Conservation (phyloP, 2,888 invertebrate species). For the Stenotaenia linearis region DNA sequence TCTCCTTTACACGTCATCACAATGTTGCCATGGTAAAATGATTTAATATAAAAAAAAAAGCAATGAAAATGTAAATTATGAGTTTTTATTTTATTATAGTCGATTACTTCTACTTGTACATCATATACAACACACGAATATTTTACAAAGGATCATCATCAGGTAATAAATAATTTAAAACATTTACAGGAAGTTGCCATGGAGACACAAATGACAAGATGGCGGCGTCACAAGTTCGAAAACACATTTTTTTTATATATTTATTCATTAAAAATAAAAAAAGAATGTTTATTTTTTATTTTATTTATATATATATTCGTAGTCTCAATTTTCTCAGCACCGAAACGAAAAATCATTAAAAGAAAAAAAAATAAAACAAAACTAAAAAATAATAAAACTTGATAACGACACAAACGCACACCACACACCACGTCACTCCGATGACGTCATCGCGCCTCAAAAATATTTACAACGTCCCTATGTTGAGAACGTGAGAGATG, state of each 20-base stretch:
- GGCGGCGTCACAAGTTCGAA: neutral
- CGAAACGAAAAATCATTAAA: neutral
- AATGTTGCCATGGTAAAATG: neutral
- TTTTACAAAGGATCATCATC: conserved; percentile 36
- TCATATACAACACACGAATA: conserved; percentile 37
- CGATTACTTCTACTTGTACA: conserved; percentile 35
- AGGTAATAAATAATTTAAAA: conserved; percentile 33
- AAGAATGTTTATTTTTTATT: neutral
- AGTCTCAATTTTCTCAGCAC: neutral
- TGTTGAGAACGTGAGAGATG: neutral
- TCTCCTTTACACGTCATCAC: neutral
- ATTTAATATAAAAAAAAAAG: neutral
- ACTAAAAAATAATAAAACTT: neutral
- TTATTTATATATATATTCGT: neutral
- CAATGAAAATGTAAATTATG: neutral
- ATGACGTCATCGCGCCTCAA: neutral
- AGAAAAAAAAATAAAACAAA: neutral
- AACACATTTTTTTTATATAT: neutral
- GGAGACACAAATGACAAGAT: conserved; percentile 15
- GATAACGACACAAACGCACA: neutral
- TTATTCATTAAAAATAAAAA: neutral
- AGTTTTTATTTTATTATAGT: conserved; percentile 14
- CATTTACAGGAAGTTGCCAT: conserved; percentile 29
- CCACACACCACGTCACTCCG: neutral
- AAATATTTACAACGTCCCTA: neutral